Evolutionary conservation across 1,140 invertebrate species (phyloP).

Genomic region (Eciton burchellii): DNA sequence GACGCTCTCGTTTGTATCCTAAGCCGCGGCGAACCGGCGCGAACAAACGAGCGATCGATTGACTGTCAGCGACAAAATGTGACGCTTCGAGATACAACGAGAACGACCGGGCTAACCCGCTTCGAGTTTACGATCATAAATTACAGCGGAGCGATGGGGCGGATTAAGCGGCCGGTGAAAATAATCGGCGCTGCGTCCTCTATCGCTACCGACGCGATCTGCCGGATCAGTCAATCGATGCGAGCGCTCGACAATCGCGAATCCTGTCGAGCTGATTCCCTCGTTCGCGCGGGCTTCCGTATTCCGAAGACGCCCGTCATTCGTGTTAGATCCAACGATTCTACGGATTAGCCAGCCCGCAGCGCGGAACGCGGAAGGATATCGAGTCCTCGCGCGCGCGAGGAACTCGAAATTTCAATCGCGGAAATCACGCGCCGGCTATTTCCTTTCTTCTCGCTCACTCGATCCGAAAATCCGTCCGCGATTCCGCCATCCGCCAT

Average conservation of each 20-base stretch:
- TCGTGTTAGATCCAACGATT: conserved; percentile 35
- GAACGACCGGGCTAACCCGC: not conserved
- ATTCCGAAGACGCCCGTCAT: not conserved
- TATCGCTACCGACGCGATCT: no score
- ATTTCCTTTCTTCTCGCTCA: no score
- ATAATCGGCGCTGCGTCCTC: no score
- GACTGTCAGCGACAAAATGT: conserved; percentile 46
- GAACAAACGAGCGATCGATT: conserved; percentile 46
- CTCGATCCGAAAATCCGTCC: no score
- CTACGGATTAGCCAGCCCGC: conserved; percentile 15
- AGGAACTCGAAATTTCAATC: no score
- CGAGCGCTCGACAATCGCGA: not conserved
- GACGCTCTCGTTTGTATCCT: not conserved
- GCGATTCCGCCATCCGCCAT: no score
- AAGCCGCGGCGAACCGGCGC: not conserved
- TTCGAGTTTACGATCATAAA: conserved; percentile 14
- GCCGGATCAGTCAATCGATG: not conserved
- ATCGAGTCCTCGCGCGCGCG: not conserved
- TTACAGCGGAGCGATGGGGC: not conserved
- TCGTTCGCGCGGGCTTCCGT: not conserved
- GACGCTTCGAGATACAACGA: not conserved
- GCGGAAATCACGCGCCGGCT: no score
- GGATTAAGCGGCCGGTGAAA: no score
- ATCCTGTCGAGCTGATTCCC: not conserved
- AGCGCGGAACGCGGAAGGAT: conserved; percentile 30